These are phyloP conservation scores for Molossus alvarezi DNA, from an alignment of 2,797 vertebrate species.

Conservation along the genomic window DNA sequence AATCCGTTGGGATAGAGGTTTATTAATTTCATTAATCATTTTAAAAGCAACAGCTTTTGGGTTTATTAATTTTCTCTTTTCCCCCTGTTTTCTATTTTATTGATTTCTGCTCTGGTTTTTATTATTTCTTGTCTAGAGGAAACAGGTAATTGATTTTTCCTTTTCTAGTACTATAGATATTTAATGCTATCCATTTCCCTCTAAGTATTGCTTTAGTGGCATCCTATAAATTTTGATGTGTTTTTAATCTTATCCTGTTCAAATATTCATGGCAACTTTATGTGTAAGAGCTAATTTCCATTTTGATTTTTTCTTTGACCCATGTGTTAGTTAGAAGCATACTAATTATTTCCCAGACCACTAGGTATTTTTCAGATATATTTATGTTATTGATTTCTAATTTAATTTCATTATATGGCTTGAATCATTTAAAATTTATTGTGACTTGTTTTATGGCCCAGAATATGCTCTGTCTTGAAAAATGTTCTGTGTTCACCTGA, in stretches of 20 bases:
- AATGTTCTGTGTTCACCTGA: not conserved
- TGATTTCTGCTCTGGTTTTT: not conserved
- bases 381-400: conserved; percentile 32
- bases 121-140: not conserved
- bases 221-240: not conserved
- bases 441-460: not conserved
- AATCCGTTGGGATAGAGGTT: not conserved
- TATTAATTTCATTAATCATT: conserved; percentile 2
- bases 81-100: conserved; percentile 1
- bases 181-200: conserved; percentile 1
- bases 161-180: not conserved
- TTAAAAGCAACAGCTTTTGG: not conserved
- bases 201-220: not conserved
- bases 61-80: not conserved
- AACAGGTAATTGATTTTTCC: not conserved
- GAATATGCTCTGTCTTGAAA: not conserved
- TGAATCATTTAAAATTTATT: not conserved
- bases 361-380: not conserved
- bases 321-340: not conserved
- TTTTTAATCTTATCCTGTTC: not conserved
- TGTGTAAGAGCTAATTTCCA: not conserved
- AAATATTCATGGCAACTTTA: not conserved
- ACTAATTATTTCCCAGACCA: not conserved
- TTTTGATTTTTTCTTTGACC: conserved; percentile 8
- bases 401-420: not conserved